A percentile compares a stretch with the other conserved stretches of the same genome.
Conservation (phyloP, 2,888 invertebrate species). For the Heliconius erato region DNA sequence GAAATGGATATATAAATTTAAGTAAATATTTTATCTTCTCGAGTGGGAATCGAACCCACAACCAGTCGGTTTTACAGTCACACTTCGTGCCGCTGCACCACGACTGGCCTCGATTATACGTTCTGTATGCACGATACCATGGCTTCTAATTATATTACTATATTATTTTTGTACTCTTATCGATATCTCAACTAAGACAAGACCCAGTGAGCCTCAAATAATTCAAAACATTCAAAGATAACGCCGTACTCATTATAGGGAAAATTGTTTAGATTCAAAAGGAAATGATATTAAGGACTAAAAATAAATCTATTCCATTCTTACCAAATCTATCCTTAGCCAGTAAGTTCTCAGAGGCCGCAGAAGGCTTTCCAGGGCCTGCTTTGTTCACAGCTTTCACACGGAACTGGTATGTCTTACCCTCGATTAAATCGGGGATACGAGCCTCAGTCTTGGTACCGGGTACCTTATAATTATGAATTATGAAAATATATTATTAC, state of each 20-base stretch:
- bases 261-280: not conserved
- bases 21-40: no score
- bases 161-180: no score
- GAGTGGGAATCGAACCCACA: no score
- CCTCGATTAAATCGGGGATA: conserved; percentile 95
- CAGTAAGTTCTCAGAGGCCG: conserved; percentile 92
- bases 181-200: not conserved
- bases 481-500: not conserved
- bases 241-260: not conserved
- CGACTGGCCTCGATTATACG: no score
- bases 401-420: conserved; percentile 97
- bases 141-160: no score
- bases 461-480: conserved; percentile 82
- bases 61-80: no score
- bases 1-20: no score
- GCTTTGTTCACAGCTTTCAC: conserved; percentile 98
- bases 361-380: conserved; percentile 95
- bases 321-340: conserved; percentile 94
- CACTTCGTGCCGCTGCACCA: no score
- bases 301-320: conserved; percentile 44
- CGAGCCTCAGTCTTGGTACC: conserved; percentile 94
- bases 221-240: not conserved
- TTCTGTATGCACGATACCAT: no score
- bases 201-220: not conserved
- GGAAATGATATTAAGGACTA: not conserved